Evolutionary conservation across 1,140 invertebrate species (phyloP), one percentile per base, ranked within the genome.

Genomic region (Bombus pascuorum): DNA sequence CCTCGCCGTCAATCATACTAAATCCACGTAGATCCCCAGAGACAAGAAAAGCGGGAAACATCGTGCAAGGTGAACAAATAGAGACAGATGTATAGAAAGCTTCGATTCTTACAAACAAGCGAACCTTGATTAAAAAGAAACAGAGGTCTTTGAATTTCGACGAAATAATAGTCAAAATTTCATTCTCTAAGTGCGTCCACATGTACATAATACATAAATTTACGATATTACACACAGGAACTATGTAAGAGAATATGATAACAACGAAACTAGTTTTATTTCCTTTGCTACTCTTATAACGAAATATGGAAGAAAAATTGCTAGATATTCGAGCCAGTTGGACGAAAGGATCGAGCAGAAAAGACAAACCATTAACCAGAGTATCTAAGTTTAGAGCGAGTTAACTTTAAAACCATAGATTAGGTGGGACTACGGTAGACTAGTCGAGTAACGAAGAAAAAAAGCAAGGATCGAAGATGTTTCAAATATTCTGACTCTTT

Each of bases 401-500:
- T 37, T 81, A 53, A 70, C 65, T 53, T 57, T 66, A 12, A 42
- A 34, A 79, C 77, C 62, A 34, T 79, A 79, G 68, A 68, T 18
- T n/a, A 47, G 32, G 34, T 22, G 39, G 12, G 47, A 79, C n/a
- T 34, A 44, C 62, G 42, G 53, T 22, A 28, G 10, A 57, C 2
- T 37, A 25, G 39, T 22, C 28, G 5, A 76, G n/a, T 2, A 4
- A 71, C 32, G 65, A 68, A 86, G 65, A 72, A 77, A n/a, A 32
- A 79, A 28, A 70, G n/a, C 12, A 42, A 44, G 37, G n/a, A 70
- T 85, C 59, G 47, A 83, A 86, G 65, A 86, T 72, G 80, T 75
- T 72, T 85, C 87, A 83, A 88, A 92, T 92, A 91, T 89, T 89
- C 89, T 86, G 81, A 88, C 87, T 13, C 85, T 86, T 86, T 78